Percentiles rank a stretch among this genome's conserved stretches.
Evolutionary conservation across 2,113 vertebrate species (phyloP).

Genomic region (Laterallus jamaicensis): DNA sequence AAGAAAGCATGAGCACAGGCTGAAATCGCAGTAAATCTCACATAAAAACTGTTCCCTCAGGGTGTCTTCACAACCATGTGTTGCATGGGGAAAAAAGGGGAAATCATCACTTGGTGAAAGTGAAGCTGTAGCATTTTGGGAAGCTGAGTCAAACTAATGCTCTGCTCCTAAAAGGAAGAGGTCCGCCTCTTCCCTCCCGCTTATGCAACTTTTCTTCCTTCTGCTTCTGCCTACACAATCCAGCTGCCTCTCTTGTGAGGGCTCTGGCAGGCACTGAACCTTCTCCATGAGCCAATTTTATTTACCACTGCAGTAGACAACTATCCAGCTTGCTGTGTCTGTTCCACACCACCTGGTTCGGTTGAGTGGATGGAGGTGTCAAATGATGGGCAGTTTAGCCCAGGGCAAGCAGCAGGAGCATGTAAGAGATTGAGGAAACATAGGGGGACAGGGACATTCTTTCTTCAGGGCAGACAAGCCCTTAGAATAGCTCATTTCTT

Average conservation of each 20-base stretch:
- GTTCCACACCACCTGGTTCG: neutral
- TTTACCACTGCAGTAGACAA: neutral
- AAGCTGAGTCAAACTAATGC: neutral
- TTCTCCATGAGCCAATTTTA: neutral
- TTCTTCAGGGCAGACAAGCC: neutral
- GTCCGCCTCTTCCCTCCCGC: neutral
- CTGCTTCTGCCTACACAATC: neutral
- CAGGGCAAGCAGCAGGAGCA: neutral
- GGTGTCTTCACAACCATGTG: neutral
- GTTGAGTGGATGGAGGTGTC: neutral
- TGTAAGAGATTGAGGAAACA: neutral
- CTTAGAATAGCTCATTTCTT: neutral
- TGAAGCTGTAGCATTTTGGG: neutral
- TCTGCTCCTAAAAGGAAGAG: neutral
- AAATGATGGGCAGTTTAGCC: neutral
- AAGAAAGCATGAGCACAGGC: neutral
- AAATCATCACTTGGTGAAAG: neutral
- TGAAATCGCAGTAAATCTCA: neutral
- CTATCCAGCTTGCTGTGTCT: neutral
- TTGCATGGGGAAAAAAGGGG: neutral
- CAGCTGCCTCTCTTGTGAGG: neutral
- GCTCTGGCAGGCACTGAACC: neutral
- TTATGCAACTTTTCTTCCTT: neutral
- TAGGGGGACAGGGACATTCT: neutral
- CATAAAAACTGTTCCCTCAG: neutral